A percentile compares a stretch with the other conserved stretches of the same genome.
These are phyloP conservation scores for Spodoptera picta DNA, from an alignment of 2,888 invertebrate genomes.

Conservation along the genomic window DNA sequence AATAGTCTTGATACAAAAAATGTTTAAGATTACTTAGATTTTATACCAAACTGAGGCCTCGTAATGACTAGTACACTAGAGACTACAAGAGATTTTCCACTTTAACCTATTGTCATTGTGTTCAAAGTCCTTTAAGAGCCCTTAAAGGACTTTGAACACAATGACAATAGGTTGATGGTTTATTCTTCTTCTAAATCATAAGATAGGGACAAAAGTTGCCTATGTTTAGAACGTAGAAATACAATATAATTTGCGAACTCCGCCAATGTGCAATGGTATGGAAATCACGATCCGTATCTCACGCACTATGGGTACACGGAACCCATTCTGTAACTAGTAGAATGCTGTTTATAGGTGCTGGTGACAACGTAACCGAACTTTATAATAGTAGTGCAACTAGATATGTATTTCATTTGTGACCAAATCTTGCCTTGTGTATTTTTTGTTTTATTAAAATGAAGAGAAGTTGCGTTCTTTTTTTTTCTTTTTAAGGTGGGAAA, in stretches of 20 bases:
- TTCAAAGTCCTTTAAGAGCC: too few relatives aligned
- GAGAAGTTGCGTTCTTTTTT: too few relatives aligned
- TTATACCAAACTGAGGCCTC: conserved; percentile 4
- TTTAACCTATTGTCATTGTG: too few relatives aligned
- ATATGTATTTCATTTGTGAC: too few relatives aligned
- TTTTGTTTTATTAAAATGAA: too few relatives aligned
- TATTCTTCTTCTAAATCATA: conserved; percentile 20
- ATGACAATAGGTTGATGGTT: too few relatives aligned
- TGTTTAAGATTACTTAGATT: too few relatives aligned
- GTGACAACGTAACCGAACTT: not conserved
- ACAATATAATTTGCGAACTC: conserved; percentile 31
- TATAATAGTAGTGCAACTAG: too few relatives aligned
- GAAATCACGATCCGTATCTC: conserved; percentile 41
- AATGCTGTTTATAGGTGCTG: not conserved
- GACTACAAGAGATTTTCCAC: too few relatives aligned
- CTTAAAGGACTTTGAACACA: too few relatives aligned
- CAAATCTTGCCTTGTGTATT: too few relatives aligned
- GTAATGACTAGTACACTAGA: conserved; percentile 21
- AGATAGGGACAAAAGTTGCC: conserved; percentile 16
- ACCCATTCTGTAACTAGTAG: conserved; percentile 13
- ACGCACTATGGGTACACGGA: conserved; percentile 35
- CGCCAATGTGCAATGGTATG: conserved; percentile 24
- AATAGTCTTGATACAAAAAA: conserved; percentile 1
- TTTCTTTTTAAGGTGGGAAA: too few relatives aligned
- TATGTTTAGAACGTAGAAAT: conserved; percentile 19